Evolutionary conservation across 2,888 invertebrate genomes (phyloP).

Genomic region (Adela reaumurella): DNA sequence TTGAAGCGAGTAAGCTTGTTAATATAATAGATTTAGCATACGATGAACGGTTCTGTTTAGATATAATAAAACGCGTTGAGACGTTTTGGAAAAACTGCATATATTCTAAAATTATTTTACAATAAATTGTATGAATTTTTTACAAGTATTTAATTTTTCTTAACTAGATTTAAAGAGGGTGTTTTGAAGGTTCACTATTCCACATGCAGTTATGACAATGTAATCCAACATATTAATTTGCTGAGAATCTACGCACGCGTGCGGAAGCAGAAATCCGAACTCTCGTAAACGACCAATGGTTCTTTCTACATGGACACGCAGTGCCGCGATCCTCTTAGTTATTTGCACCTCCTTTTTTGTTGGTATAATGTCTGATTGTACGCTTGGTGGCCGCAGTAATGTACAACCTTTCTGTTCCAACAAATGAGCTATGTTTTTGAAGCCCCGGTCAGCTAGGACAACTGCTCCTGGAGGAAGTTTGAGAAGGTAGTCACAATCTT

Average conservation of each 20-base stretch:
- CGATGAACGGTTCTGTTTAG: conserved; percentile 1
- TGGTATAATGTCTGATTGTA: conserved; percentile 1
- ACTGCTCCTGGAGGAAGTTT: conserved; percentile 3
- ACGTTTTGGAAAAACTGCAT: background rate
- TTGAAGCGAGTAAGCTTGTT: too few relatives aligned
- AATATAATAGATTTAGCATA: background rate
- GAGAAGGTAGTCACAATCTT: conserved; percentile 1
- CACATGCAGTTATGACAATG: conserved; percentile 2
- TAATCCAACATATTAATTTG: conserved; percentile 1
- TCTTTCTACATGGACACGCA: conserved; percentile 5
- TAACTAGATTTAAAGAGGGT: background rate
- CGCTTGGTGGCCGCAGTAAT: conserved; percentile 10
- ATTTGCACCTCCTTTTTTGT: conserved; percentile 5
- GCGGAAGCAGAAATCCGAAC: background rate
- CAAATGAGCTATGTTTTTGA: conserved; percentile 7
- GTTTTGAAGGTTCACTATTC: conserved; percentile 5
- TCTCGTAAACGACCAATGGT: background rate
- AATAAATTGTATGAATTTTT: conserved; percentile 2
- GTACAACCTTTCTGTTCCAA: conserved; percentile 6
- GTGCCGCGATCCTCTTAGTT: conserved; percentile 9
- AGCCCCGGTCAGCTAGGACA: conserved; percentile 10
- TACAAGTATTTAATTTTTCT: conserved; percentile 1
- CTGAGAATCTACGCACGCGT: background rate
- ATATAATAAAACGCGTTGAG: background rate
- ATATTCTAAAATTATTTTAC: conserved; percentile 1